Evolutionary conservation across 2,797 vertebrate genomes (phyloP), one percentile per base, ranked within the genome.

Genomic region (Sebastes diploproa): DNA sequence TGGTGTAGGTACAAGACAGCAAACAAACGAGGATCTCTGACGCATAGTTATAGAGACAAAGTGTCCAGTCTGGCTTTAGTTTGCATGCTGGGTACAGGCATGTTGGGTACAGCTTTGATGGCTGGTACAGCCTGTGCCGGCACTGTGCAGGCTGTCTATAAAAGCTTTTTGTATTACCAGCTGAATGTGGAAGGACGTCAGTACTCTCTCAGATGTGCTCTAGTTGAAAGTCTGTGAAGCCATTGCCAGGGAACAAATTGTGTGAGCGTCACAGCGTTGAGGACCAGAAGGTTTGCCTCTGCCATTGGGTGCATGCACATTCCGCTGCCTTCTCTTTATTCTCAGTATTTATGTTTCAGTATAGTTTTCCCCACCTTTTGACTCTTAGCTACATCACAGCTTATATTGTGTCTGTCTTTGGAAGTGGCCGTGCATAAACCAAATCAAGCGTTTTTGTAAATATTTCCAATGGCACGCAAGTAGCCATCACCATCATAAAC

Each of bases 181-280:
- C 74, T 82, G 77, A 90, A 86, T 64, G 86, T 55, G 36, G 70
- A 82, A 70, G 73, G 79, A 86, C 69, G 42, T 85, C 75, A 80
- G 83, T 89, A 2, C 50, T 85, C 20, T 85, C 56, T 92, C 89
- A 85, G 88, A 92, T 87, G 85, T 82, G 85, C 78, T 89, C 81
- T 23, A 62, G 70, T 89, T 92, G 76, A 86, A 87, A 87, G 77
- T 88, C 85, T 86, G 71, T 76, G 87, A 86, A 88, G 86, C 88
- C 62, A 52, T 32, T 87, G 87, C 87, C 88, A 83, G 88, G 62
- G 86, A 90, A 89, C 88, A 90, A 88, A 91, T 63, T 85, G 83
- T 76, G 65, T 58, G 86, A 34, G 77, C 29, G 69, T 90, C 75
- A 75, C 82, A 79, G 75, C 60, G 72, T 29, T 75, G 75, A 76